Evolutionary conservation across 2,888 invertebrate species (phyloP), one percentile per base, ranked within the genome.

Genomic region (Mechanitis mazaeus): DNA sequence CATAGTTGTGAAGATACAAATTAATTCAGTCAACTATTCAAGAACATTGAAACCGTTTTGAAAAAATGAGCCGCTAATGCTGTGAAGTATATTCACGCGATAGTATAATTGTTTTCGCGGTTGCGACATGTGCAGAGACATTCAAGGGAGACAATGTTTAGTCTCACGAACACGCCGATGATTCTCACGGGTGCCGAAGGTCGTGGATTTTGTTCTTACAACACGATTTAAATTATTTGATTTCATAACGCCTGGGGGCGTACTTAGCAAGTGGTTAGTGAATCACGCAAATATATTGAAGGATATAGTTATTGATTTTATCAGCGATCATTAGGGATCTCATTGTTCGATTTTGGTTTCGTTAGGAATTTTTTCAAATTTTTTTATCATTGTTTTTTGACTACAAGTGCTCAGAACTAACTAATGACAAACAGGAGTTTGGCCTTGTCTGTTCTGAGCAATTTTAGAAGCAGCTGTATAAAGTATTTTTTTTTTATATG

Each of bases 161-260:
- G 83, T 86, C 85, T 80, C 84, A 85, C 84, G 83, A 68, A 68
- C 60, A 60, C 71, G 72, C 74, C 75, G 77, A 75, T 73, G 80
- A 80, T 87, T 88, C 88, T 85, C 88, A 88, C 89, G 89, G 79
- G 78, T 78, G 79, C 80, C 83, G 87, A 88, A 88, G 88, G 88
- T 87, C 86, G 85, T 75, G 81, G 83, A 84, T 86, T 82, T 76
- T 71, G 76, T 73, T 78, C 83, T 89, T 89, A 85, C 87, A 83
- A 88, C 87, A 89, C 81, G 79, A 76, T 85, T 84, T 81, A 85
- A 87, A 87, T 86, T 84, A 86, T 87, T 84, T 84, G 79, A 81
- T 88, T 89, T 89, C 89, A 84, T 85, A 88, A 88, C 76, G 76
- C 80, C 78, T 77, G 72, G 72, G 76, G 80, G 80, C 79, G 72